Base-by-base conservation (phyloP, 2,113 vertebrate species). In the Spilogale gracilis region DNA sequence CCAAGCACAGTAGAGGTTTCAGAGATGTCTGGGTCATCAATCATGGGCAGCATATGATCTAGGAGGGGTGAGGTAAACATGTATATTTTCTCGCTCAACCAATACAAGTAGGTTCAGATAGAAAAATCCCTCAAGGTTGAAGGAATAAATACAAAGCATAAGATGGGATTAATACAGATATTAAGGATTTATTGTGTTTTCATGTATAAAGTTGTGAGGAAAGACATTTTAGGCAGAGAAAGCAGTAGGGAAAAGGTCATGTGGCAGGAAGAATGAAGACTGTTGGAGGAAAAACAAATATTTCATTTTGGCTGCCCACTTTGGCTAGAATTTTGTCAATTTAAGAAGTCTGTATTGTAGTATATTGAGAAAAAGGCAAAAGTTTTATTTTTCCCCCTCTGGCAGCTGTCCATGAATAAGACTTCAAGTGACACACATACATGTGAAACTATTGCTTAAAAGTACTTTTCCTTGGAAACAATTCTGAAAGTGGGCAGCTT, bases 301-400 rank as follows among this genome's bases (percentile, higher is more conserved):
- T 92, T 97, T 86, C 27, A 78, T 43, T 86, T 82, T 63, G 82
- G 20, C 50, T 76, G 18, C 32, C 71, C 23, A 80, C 17, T 67
- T 80, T 67, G 65, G 56, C 60, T 67, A 48, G 23, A 73, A 67
- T 91, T 82, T 89, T 95, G 89, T 80, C 80, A 69, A 30, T 4
- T 84, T 89, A 76, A 90, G 30, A 86, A 84, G 48, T 78, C 52
- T 82, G 52, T 25, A 73, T 95, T 91, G 48, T 60, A 86, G 20
- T 52, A 27, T 4, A 82, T 45, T 23, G 14, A 95, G 65, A 81
- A 84, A 94, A 93, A 91, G 6, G 38, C 18, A 85, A 89, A 93
- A 65, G 13, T 25, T 30, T 91, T 85, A 60, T n/a, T 74, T 38
- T 3, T 0, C 3, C 7, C 4, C 1, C 1, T 81, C 63, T 82